These are phyloP conservation scores for Nesoenas mayeri DNA, from an alignment of 2,113 vertebrate species.

Conservation along the genomic window DNA sequence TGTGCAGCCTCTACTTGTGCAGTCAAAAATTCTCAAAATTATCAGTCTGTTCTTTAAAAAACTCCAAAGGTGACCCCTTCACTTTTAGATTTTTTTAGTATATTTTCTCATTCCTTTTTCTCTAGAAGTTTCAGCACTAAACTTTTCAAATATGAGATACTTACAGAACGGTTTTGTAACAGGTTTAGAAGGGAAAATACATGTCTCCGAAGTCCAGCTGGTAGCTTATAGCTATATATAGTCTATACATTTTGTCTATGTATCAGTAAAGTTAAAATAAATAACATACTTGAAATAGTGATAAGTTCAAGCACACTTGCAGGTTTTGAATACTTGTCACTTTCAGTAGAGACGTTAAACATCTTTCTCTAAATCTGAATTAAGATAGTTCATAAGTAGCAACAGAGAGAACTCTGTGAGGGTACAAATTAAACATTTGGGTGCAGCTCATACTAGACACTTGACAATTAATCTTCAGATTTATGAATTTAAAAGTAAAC, in stretches of 20 bases:
- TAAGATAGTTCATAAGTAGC: neutral
- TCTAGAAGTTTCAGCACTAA: neutral
- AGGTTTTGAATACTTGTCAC: neutral
- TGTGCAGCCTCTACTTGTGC: neutral
- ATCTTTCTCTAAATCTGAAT: neutral
- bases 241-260: neutral
- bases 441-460: neutral
- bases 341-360: neutral
- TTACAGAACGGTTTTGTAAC: neutral
- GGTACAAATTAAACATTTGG: neutral
- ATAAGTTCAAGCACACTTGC: neutral
- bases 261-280: constrained; percentile 1
- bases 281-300: neutral
- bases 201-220: neutral
- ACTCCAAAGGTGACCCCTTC: neutral
- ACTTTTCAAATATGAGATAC: neutral
- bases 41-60: neutral
- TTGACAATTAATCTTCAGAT: neutral
- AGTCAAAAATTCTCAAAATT: neutral
- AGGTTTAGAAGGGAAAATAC: neutral
- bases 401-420: neutral
- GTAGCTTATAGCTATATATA: neutral
- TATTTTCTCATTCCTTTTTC: neutral
- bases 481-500: constrained; percentile 53
- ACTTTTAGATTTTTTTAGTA: neutral